Conservation (phyloP, 2,888 invertebrate genomes). For the Pocota personata region DNA sequence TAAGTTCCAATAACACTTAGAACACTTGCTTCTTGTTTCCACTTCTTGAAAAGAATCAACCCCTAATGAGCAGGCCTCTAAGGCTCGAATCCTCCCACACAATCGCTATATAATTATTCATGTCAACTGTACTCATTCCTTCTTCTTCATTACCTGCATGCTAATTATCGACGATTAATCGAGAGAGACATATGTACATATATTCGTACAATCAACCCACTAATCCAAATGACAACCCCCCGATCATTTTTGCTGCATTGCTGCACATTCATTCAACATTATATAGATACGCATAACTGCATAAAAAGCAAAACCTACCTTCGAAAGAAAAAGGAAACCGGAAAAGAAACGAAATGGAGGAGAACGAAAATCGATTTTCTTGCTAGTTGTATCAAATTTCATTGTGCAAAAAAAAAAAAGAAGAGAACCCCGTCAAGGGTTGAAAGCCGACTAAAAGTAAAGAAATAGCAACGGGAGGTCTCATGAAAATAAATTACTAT, state of each 20-base stretch:
- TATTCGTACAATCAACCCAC: neutral
- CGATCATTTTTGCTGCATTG: slow-evolving; percentile 43
- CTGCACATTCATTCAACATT: slow-evolving; percentile 42
- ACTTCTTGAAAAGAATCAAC: neutral
- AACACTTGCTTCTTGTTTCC: neutral
- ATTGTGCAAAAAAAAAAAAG: neutral
- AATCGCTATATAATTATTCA: slow-evolving; percentile 28
- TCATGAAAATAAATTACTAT: slow-evolving; percentile 52
- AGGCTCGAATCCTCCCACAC: neutral
- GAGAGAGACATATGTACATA: no score
- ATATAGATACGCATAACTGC: neutral
- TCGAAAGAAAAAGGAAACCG: neutral
- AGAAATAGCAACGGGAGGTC: neutral
- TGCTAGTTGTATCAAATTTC: slow-evolving; percentile 52
- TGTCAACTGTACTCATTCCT: slow-evolving; percentile 38
- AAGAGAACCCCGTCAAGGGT: neutral
- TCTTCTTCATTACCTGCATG: neutral
- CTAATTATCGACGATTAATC: slow-evolving; percentile 56
- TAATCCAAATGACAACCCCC: neutral
- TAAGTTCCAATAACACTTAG: neutral
- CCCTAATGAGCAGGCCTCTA: neutral
- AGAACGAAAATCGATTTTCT: slow-evolving; percentile 41
- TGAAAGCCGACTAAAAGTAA: neutral
- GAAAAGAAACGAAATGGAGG: neutral
- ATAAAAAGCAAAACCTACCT: neutral